Evolutionary conservation across 2,113 vertebrate genomes (phyloP).

Genomic region (Lepisosteus oculatus): DNA sequence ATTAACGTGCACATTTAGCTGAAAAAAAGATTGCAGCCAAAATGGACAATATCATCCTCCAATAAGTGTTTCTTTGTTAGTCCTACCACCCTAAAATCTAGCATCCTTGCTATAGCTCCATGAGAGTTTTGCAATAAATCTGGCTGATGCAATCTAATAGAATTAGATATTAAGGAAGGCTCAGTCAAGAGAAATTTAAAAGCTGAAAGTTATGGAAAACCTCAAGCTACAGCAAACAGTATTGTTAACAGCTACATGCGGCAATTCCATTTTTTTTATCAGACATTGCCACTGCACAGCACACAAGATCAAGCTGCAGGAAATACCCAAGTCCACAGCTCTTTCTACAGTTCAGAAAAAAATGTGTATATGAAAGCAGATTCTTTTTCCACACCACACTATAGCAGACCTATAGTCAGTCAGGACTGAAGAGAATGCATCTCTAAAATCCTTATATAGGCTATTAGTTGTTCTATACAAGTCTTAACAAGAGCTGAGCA

Average conservation of each 20-base stretch:
- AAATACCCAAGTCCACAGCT: background rate
- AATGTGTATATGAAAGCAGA: no score
- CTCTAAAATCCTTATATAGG: background rate
- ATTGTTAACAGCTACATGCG: no score
- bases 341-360: background rate
- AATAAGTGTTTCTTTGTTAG: background rate
- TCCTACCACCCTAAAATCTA: background rate
- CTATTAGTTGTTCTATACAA: no score
- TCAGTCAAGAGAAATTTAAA: constrained; percentile 44
- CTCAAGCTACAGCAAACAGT: no score
- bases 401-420: background rate
- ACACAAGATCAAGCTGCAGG: background rate
- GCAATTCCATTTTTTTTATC: no score
- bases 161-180: constrained; percentile 40
- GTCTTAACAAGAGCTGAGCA: no score
- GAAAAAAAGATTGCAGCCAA: no score
- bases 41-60: background rate
- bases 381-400: no score
- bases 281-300: no score
- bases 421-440: background rate
- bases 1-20: no score
- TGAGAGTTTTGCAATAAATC: constrained; percentile 33
- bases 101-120: background rate
- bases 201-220: constrained; percentile 30
- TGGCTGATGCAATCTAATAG: constrained; percentile 54